Percentiles rank a stretch among this genome's conserved stretches.
These are phyloP conservation scores for Cariama cristata DNA, from an alignment of 2,113 vertebrate species.

Conservation along the genomic window DNA sequence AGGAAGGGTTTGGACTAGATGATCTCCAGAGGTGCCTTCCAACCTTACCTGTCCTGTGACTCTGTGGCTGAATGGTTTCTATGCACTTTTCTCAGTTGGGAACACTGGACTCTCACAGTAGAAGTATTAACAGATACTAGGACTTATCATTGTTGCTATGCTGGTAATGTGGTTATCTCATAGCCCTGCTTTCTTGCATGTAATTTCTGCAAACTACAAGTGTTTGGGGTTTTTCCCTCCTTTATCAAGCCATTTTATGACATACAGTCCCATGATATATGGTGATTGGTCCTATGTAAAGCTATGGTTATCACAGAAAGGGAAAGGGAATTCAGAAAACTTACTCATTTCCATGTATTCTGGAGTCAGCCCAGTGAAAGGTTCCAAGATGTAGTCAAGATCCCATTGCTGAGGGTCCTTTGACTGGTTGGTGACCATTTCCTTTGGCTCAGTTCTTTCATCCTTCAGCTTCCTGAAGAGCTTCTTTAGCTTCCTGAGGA, in stretches of 20 bases:
- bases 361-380: slow-evolving; percentile 90
- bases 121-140: neutral
- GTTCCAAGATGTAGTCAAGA: slow-evolving; percentile 89
- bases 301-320: neutral
- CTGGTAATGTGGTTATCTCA: neutral
- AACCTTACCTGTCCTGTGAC: neutral
- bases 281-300: neutral
- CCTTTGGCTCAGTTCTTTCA: slow-evolving; percentile 76
- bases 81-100: neutral
- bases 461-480: slow-evolving; percentile 91
- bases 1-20: neutral
- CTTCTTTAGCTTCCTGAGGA: slow-evolving; percentile 93
- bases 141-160: neutral
- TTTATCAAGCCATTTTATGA: neutral
- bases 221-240: neutral
- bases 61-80: neutral
- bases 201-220: neutral
- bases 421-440: slow-evolving; percentile 74
- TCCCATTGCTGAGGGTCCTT: slow-evolving; percentile 89
- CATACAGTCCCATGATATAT: neutral
- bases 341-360: slow-evolving; percentile 99
- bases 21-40: neutral
- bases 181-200: neutral
- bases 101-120: neutral
- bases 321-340: neutral